phyloP scores from a whole-genome alignment of 2,113 vertebrate species.

The Typhlomys cinereus region DNA sequence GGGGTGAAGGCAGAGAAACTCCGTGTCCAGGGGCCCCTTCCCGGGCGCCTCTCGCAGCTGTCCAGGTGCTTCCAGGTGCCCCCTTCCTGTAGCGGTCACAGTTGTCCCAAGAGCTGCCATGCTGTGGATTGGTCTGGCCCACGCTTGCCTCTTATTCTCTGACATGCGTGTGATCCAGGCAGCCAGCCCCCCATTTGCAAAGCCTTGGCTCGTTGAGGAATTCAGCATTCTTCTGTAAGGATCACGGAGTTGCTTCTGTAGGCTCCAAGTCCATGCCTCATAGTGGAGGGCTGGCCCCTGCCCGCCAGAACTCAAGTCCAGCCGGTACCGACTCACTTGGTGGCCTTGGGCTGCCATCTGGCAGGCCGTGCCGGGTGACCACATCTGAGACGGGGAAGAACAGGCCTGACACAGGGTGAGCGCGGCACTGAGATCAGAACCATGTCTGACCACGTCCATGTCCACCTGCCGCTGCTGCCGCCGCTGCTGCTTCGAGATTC shows the following conservation, averaged over 20 bases:
- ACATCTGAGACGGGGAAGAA: neutral
- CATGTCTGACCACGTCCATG: too few species aligned
- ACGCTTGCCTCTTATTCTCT: neutral
- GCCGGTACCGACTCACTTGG: neutral
- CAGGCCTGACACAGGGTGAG: neutral
- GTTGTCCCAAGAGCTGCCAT: neutral
- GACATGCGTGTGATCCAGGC: rapidly evolving
- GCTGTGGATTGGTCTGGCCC: neutral
- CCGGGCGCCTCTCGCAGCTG: too few species aligned
- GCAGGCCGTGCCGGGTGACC: too few species aligned
- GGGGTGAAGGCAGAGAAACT: too few species aligned
- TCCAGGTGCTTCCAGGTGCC: too few species aligned
- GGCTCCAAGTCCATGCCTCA: rapidly evolving
- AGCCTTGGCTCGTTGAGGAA: neutral
- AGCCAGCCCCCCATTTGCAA: neutral
- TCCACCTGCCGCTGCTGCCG: rapidly evolving
- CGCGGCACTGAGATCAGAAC: rapidly evolving
- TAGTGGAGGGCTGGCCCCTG: neutral
- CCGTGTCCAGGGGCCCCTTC: too few species aligned
- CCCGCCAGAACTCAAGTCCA: neutral
- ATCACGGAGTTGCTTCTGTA: too few species aligned
- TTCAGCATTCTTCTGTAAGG: rapidly evolving
- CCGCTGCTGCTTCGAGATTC: neutral
- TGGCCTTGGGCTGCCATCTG: neutral
- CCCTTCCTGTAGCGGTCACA: too few species aligned